Percentiles rank a stretch among this genome's conserved stretches.
These are phyloP conservation scores for Cryptocephalus moraei DNA, from an alignment of 2,888 invertebrate genomes.

Conservation along the genomic window DNA sequence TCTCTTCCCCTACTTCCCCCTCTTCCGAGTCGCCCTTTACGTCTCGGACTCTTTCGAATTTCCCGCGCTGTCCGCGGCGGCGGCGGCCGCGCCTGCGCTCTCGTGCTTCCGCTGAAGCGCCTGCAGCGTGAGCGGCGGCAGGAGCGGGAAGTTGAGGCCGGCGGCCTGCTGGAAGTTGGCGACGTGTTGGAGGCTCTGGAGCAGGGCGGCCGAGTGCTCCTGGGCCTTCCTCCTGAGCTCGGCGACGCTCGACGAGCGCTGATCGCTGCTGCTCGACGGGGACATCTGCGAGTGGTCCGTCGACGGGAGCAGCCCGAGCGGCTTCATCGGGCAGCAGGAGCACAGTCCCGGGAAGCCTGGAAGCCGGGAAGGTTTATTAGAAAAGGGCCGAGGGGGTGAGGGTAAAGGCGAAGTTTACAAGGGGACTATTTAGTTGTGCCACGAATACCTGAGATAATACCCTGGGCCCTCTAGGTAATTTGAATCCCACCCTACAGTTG, in stretches of 20 bases:
- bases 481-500: no score
- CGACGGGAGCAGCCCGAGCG: conserved; percentile 35
- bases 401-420: no score
- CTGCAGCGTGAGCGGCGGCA: conserved; percentile 39
- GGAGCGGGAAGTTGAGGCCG: conserved; percentile 41
- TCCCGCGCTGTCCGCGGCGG: no score
- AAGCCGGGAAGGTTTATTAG: no score
- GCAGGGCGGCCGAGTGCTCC: conserved; percentile 84
- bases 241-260: conserved; percentile 78
- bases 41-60: no score
- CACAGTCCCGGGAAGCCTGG: conserved; percentile 69
- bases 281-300: conserved; percentile 34
- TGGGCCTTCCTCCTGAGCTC: conserved; percentile 87
- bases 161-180: conserved; percentile 53
- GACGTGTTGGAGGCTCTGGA: conserved; percentile 60
- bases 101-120: conserved; percentile 34
- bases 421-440: no score
- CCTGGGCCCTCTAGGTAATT: no score
- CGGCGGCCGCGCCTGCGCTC: not conserved
- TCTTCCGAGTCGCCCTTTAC: no score
- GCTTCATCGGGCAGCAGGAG: conserved; percentile 69
- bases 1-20: no score
- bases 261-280: conserved; percentile 42
- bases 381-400: no score
- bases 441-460: no score